Base-by-base conservation (phyloP, 1,140 invertebrate genomes). In the Batillaria attramentaria region DNA sequence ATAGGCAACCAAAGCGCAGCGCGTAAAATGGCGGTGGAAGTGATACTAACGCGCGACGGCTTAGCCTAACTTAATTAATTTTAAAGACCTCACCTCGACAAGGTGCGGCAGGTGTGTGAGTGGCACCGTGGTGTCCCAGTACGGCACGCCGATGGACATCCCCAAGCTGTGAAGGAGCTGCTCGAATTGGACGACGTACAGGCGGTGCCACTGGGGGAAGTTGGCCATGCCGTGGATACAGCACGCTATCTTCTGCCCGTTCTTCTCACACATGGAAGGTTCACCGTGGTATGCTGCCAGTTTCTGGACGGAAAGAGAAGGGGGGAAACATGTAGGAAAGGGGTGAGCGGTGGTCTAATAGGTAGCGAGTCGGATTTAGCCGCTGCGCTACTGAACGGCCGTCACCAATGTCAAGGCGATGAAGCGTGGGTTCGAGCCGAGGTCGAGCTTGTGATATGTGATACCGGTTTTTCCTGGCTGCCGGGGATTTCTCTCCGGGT, bases 151-250 rank as follows among this genome's bases (percentile, higher is more conserved):
- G 74, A 77, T 72, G 20, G 68, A 18, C 39, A 60, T 41, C 8
- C 79, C 72, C 39, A 43, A 39, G 28, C 18, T 0, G 6, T n/a
- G 31, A 33, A 81, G 80, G 5, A 54, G 37, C 50, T 79, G 79
- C 43, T 83, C 82, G 24, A 81, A 10, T 69, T 83, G 82, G 20
- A 72, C 72, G 2, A 83, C 79, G 72, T 81, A 83, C 37, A 83
- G 77, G 31, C 82, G 46, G 68, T 83, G 82, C 82, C 82, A 83
- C 24, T 79, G 77, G 3, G 79, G 82, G 68, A 83, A 83, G n/a
- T 60, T 50, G 42, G 82, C 57, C 79, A 81, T 79, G 35, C 82
- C 82, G 37, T 83, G 82, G n/a, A 83, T 24, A 46, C 82, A 81
- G 46, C 82, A 83, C 20, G 82, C 79, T 13, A 79, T 65, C 28